Percentiles rank a stretch among this genome's conserved stretches.
Conservation (phyloP, 2,888 invertebrate species). For the Tryphoninae sp. region DNA sequence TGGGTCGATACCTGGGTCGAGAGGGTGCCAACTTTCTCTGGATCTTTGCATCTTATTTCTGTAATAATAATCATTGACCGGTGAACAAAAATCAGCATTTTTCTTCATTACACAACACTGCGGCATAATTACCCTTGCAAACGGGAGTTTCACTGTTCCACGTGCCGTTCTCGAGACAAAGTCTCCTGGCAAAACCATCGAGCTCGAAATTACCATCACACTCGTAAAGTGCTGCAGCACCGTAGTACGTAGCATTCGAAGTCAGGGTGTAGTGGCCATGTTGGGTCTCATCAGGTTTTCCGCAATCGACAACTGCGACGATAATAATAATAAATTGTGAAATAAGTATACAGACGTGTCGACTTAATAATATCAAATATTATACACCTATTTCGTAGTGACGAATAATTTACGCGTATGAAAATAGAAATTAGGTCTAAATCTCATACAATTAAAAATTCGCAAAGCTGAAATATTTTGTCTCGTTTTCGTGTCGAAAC, state of each 20-base stretch:
- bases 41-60: slow-evolving; percentile 91
- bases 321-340: not conserved
- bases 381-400: too few relatives aligned
- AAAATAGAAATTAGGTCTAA: not conserved
- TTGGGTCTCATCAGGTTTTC: slow-evolving; percentile 87
- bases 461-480: not conserved
- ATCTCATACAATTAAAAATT: not conserved
- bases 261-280: slow-evolving; percentile 91
- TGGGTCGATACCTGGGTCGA: slow-evolving; percentile 85
- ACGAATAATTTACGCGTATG: not conserved
- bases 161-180: slow-evolving; percentile 94
- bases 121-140: slow-evolving; percentile 87
- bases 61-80: slow-evolving; percentile 64
- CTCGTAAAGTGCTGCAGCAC: slow-evolving; percentile 92
- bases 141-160: slow-evolving; percentile 93
- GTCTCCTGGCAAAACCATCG: slow-evolving; percentile 90
- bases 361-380: not conserved
- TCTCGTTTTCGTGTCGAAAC: slow-evolving; percentile 1
- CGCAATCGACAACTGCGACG: slow-evolving; percentile 91
- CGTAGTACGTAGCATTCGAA: slow-evolving; percentile 94
- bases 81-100: not conserved
- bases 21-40: slow-evolving; percentile 83
- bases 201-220: slow-evolving; percentile 91
- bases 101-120: not conserved
- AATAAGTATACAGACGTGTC: not conserved